Evolutionary conservation across 2,113 vertebrate genomes (phyloP).

Genomic region (Sula dactylatra): DNA sequence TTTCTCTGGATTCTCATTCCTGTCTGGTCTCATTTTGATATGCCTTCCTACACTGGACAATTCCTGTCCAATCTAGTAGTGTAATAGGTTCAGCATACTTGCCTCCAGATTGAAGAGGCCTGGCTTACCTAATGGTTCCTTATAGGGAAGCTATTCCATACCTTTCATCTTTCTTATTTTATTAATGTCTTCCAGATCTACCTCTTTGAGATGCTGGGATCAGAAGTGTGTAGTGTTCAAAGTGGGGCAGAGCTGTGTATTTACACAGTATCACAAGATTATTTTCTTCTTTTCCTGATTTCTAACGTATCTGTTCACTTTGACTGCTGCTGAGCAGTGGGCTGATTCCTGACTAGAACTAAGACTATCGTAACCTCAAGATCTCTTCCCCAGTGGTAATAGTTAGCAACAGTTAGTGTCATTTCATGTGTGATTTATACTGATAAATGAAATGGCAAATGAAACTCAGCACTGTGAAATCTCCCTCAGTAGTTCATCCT

Average conservation of each 20-base stretch:
- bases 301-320: not conserved
- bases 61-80: not conserved
- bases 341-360: not conserved
- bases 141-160: not conserved
- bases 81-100: not conserved
- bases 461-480: not conserved
- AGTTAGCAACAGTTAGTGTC: not conserved
- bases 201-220: not conserved
- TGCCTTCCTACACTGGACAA: not conserved
- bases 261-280: not conserved
- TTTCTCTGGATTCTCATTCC: not conserved
- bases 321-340: not conserved
- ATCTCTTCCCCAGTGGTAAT: not conserved
- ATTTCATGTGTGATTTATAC: not conserved
- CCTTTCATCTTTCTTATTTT: not conserved
- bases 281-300: not conserved
- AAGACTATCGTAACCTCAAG: not conserved
- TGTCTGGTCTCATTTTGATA: not conserved
- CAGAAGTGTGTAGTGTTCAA: not conserved
- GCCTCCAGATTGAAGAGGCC: not conserved
- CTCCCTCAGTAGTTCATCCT: not conserved
- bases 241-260: not conserved
- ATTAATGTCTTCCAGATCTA: not conserved
- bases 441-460: not conserved
- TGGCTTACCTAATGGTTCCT: not conserved